A percentile compares a stretch with the other conserved stretches of the same genome.
Evolutionary conservation across 1,140 invertebrate genomes (phyloP).

Genomic region (Kradibia gibbosae): DNA sequence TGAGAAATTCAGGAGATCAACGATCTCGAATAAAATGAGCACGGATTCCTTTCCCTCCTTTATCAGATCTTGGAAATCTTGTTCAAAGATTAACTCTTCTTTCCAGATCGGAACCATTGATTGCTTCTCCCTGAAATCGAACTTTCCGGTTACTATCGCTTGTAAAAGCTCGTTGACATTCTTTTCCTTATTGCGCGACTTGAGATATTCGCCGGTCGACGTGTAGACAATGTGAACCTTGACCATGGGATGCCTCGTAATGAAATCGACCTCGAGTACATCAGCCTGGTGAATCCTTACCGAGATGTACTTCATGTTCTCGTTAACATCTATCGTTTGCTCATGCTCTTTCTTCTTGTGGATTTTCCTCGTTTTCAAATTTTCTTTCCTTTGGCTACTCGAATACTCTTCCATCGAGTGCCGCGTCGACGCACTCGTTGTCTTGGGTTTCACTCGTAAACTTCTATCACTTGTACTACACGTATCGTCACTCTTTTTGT

Average conservation of each 20-base stretch:
- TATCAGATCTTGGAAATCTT: constrained; percentile 74
- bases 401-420: constrained; percentile 43
- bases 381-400: constrained; percentile 8
- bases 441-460: constrained; percentile 46
- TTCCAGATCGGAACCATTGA: constrained; percentile 76
- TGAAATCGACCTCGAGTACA: constrained; percentile 62
- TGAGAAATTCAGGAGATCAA: constrained; percentile 69
- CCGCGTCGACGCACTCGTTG: constrained; percentile 44
- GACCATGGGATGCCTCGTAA: constrained; percentile 68
- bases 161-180: constrained; percentile 50
- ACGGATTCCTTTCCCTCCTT: constrained; percentile 65
- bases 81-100: constrained; percentile 77
- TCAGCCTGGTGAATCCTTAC: constrained; percentile 64
- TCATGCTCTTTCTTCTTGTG: constrained; percentile 51
- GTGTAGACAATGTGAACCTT: constrained; percentile 66
- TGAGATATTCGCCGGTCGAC: constrained; percentile 63
- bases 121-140: constrained; percentile 65
- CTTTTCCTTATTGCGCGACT: constrained; percentile 41
- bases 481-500: constrained; percentile 3
- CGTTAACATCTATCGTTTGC: neutral
- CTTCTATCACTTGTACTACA: constrained; percentile 21
- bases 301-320: constrained; percentile 58
- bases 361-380: constrained; percentile 45
- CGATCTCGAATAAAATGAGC: constrained; percentile 77
- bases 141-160: constrained; percentile 64